Base-by-base conservation (phyloP, 2,113 vertebrate genomes). In the Etia nguti region DNA sequence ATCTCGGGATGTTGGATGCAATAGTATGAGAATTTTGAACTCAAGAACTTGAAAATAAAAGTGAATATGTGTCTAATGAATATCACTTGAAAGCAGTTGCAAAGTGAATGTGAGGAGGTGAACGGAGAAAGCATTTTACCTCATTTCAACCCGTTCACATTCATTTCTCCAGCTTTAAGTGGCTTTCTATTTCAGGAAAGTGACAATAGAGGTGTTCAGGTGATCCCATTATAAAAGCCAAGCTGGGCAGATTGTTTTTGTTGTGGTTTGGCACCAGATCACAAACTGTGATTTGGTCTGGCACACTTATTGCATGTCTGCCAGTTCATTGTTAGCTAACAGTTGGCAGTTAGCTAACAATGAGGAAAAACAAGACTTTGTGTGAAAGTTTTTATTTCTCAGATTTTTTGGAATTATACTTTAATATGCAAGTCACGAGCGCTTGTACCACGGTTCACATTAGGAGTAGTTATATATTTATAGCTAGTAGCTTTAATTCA, bases 201-300 rank as follows among this genome's bases (percentile, higher is more conserved):
- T 60, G 57, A 57, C 50, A 65, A 80, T 9, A 68, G 59, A 75
- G 60, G 24, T 43, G 86, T 89, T 75, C 87, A 54, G 89, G 83
- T 85, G 79, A 83, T 81, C 56, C 26, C 41, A 75, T 79, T 82
- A 81, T n/a, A 46, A 10, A 50, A 79, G 87, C 83, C 79, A 86
- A 87, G 38, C 82, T 56, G 29, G 56, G 68, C 41, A 34, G 46
- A 52, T 52, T 77, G 46, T 26, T 55, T 84, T 20, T 18, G 18
- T 85, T 80, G 80, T 60, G 62, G 79, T 83, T 79, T 81, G 83
- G 81, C 87, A 79, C 82, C 77, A 88, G 60, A 59, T 83, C 43
- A 88, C 83, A 59, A 79, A 59, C 86, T 73, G 77, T 46, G 83
- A 89, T 86, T 86, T 75, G 46, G 73, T 79, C 80, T 91, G 73